Evolutionary conservation across 2,888 invertebrate genomes (phyloP).

Genomic region (Hoplodrina ambigua): DNA sequence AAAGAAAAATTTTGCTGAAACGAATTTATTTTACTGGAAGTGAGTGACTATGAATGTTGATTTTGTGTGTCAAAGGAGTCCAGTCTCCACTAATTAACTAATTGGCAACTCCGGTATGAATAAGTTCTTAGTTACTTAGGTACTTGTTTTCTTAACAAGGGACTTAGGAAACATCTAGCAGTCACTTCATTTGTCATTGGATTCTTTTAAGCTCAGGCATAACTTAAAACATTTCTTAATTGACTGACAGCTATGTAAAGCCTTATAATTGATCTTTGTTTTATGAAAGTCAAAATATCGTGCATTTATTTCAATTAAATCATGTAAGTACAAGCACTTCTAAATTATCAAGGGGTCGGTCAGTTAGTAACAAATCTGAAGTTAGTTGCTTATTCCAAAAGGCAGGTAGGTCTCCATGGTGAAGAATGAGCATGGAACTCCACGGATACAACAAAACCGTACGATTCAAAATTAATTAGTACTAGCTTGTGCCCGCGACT

Average conservation of each 20-base stretch:
- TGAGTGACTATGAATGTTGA: constrained; percentile 15
- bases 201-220: background rate
- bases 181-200: background rate
- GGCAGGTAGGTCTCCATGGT: too few species aligned
- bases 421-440: too few species aligned
- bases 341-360: too few species aligned
- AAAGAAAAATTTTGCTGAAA: background rate
- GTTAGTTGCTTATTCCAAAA: too few species aligned
- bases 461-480: too few species aligned
- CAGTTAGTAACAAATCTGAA: too few species aligned
- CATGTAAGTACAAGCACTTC: too few species aligned
- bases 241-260: background rate
- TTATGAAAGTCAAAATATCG: too few species aligned
- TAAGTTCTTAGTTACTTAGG: constrained; percentile 11
- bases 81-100: constrained; percentile 36
- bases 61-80: constrained; percentile 40
- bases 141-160: constrained; percentile 10
- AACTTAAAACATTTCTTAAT: background rate
- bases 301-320: too few species aligned
- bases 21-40: constrained; percentile 29
- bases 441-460: too few species aligned
- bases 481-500: too few species aligned
- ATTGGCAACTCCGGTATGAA: constrained; percentile 35
- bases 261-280: too few species aligned
- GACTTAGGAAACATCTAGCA: background rate